phyloP scores from a whole-genome alignment of 53 echinoderm and acorn worm species.

The Temnopleurus reevesii region DNA sequence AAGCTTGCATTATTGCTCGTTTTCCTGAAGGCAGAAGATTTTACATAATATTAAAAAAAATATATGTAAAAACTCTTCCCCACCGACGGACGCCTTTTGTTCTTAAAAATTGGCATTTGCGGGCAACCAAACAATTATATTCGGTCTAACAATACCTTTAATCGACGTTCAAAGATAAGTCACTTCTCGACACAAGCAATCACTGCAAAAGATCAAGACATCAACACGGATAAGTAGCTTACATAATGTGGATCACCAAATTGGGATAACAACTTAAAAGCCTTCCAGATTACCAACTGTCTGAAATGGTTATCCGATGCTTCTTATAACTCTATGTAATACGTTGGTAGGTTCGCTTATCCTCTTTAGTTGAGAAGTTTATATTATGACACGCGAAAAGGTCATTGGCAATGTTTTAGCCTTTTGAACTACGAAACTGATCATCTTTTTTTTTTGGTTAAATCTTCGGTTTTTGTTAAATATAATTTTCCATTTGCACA shows the following conservation, averaged over 20 bases:
- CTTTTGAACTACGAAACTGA: neutral
- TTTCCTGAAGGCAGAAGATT: too few relatives aligned
- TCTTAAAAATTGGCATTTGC: too few relatives aligned
- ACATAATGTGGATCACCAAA: conserved; percentile 2
- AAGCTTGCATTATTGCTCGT: too few relatives aligned
- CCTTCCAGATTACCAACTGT: conserved; percentile 11
- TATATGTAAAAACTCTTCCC: too few relatives aligned
- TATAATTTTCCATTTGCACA: too few relatives aligned
- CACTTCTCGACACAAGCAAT: neutral
- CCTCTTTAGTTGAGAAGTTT: neutral
- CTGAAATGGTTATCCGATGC: neutral
- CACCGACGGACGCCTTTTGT: too few relatives aligned
- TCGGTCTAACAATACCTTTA: too few relatives aligned
- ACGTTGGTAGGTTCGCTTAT: neutral
- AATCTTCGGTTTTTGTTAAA: too few relatives aligned
- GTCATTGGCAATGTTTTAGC: neutral
- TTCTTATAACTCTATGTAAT: neutral
- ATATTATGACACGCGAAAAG: neutral
- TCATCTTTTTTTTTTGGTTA: too few relatives aligned
- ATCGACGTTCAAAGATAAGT: too few relatives aligned
- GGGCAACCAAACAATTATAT: too few relatives aligned
- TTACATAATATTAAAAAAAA: too few relatives aligned
- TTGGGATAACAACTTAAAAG: conserved; percentile 32
- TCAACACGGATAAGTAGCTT: neutral
- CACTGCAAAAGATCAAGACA: neutral